Evolutionary conservation across 2,113 vertebrate genomes (phyloP), one percentile per base, ranked within the genome.

Genomic region (Gallinago jamesoni): DNA sequence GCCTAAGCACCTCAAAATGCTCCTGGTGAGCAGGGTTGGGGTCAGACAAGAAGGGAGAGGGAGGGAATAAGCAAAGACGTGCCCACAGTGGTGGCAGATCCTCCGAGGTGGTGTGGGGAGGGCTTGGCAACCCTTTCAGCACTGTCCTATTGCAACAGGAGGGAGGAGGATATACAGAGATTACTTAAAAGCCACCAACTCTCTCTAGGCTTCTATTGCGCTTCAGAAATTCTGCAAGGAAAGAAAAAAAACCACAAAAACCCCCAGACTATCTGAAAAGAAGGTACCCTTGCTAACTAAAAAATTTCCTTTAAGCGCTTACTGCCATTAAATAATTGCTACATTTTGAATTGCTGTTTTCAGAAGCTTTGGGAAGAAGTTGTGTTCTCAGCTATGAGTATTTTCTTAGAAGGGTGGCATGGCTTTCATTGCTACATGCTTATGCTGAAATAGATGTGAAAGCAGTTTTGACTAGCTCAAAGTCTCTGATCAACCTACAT

Each of bases 141-240:
- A 24, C 81, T 85, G 82, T 92, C 89, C 63, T 94, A 89, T 96
- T 93, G 82, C 94, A 87, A 89, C 77, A 94, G 57, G 94, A 95
- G 55, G 95, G 89, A 92, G 95, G 87, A 96, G 91, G 90, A 86
- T 87, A 93, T 93, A 90, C 62, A 75, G 95, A 96, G 93, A 78
- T 91, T 97, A 97, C 88, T 98, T 98, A 98, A 98, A 94, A 91
- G n/a, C 93, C 84, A 47, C 84, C 48, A 90, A 47, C 72, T 95
- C 96, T 96, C 69, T 28, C 48, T 35, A 90, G 83, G 52, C 43
- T 94, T 92, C 73, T 14, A 8, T 59, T 91, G 66, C 41, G 83
- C 91, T 94, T 90, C 96, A 96, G 97, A 96, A 97, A 97, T 94
- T 96, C 77, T 84, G 37, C 74, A 84, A 92, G 94, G 78, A 79